A percentile compares a stretch with the other conserved stretches of the same genome.
Conservation (phyloP, 2,888 invertebrate genomes). For the Parnassius orleans region DNA sequence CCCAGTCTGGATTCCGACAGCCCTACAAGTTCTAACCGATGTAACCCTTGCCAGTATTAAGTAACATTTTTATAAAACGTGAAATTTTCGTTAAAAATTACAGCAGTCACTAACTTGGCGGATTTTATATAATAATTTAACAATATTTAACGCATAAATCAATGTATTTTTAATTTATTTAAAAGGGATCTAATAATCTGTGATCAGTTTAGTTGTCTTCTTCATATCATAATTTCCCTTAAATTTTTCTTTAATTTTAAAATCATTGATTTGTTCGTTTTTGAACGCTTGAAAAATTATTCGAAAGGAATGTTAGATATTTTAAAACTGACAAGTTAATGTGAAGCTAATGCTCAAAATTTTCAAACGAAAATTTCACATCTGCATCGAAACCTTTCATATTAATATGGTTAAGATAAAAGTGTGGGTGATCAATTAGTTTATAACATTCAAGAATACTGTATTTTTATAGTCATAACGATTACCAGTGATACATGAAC, state of each 20-base stretch:
- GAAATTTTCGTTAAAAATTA: constrained; percentile 7
- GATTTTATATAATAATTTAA: background rate
- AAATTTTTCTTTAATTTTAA: background rate
- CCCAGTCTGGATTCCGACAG: constrained; percentile 66
- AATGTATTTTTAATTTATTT: background rate
- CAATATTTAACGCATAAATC: background rate
- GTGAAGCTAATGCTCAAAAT: background rate
- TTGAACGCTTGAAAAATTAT: background rate
- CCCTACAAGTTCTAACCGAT: constrained; percentile 63
- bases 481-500: constrained; percentile 33
- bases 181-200: too few species aligned
- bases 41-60: constrained; percentile 29
- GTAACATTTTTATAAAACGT: constrained; percentile 16
- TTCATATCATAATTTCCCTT: too few species aligned
- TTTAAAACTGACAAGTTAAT: background rate
- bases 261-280: background rate
- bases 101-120: background rate
- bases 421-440: constrained; percentile 21
- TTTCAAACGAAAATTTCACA: constrained; percentile 17
- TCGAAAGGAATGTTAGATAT: background rate
- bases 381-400: background rate
- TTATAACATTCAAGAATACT: constrained; percentile 30
- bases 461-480: constrained; percentile 44
- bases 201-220: too few species aligned
- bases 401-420: constrained; percentile 14